Evolutionary conservation across 2,113 vertebrate genomes (phyloP).

Genomic region (Strix aluco): DNA sequence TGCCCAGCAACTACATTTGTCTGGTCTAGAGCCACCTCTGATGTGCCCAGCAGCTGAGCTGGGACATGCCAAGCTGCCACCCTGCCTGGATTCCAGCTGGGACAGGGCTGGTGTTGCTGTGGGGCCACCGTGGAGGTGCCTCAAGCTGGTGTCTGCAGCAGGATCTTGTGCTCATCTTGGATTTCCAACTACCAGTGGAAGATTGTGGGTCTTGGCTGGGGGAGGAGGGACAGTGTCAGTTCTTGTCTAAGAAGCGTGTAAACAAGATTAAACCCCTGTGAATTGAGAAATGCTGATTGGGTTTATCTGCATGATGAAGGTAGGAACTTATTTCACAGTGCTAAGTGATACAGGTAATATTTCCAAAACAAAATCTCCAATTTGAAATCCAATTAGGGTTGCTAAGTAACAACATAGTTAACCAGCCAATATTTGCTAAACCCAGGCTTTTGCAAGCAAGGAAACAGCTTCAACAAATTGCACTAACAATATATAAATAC

Average conservation of each 20-base stretch:
- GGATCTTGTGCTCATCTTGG: not conserved
- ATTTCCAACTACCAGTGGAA: not conserved
- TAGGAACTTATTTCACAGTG: conserved; percentile 27
- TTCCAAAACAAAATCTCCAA: conserved; percentile 61
- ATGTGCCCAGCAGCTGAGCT: not conserved
- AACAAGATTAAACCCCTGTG: not conserved
- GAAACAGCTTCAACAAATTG: conserved; percentile 28
- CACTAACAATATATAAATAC: conserved; percentile 41
- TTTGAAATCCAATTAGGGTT: conserved; percentile 70
- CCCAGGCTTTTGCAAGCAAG: conserved; percentile 25
- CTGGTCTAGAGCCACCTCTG: not conserved
- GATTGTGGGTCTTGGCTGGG: not conserved
- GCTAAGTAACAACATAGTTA: conserved; percentile 66
- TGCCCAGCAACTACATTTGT: not conserved
- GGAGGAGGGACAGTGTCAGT: not conserved
- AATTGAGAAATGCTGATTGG: not conserved
- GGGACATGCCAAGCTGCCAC: not conserved
- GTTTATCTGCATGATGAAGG: conserved; percentile 33
- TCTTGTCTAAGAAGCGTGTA: not conserved
- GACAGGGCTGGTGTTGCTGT: rapidly evolving
- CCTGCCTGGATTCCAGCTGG: too few species aligned
- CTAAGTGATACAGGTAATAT: conserved; percentile 58
- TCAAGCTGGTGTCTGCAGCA: not conserved
- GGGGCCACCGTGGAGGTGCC: not conserved
- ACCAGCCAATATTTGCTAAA: conserved; percentile 66